Evolutionary conservation across 2,888 invertebrate species (phyloP).

Genomic region (Patella pellucida): DNA sequence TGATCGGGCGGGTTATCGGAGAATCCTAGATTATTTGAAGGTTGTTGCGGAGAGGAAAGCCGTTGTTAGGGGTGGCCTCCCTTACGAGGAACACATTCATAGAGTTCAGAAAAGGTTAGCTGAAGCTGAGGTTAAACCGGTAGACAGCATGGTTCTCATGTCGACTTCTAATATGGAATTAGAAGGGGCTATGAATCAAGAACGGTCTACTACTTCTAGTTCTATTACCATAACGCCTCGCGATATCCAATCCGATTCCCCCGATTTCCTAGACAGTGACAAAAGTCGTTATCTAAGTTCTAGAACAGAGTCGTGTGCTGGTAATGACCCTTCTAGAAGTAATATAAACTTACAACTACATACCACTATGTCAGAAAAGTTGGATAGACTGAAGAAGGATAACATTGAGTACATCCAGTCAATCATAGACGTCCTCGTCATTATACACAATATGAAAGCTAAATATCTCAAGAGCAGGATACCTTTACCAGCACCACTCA

Average conservation of each 20-base stretch:
- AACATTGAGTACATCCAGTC: slow-evolving; percentile 41
- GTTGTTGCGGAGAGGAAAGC: not conserved
- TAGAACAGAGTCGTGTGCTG: not conserved
- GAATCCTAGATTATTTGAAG: not conserved
- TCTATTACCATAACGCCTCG: not conserved
- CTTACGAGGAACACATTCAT: not conserved
- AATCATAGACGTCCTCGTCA: slow-evolving; percentile 37
- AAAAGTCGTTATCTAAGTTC: not conserved
- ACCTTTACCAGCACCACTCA: slow-evolving; percentile 2
- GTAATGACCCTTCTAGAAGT: not conserved
- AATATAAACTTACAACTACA: not conserved
- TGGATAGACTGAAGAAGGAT: slow-evolving; percentile 41
- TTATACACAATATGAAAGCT: slow-evolving; percentile 47
- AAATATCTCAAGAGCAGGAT: slow-evolving; percentile 48
- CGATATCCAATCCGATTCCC: not conserved
- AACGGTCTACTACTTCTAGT: not conserved
- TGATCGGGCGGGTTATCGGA: not conserved
- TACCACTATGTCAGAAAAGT: slow-evolving; percentile 18
- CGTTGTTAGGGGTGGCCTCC: not conserved
- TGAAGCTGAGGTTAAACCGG: not conserved
- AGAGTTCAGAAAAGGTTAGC: not conserved
- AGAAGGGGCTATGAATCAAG: not conserved
- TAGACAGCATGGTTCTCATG: not conserved
- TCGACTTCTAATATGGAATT: not conserved
- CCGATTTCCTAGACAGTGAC: too few species aligned